Evolutionary conservation across 2,113 vertebrate genomes (phyloP).

Genomic region (Azemiops feae): DNA sequence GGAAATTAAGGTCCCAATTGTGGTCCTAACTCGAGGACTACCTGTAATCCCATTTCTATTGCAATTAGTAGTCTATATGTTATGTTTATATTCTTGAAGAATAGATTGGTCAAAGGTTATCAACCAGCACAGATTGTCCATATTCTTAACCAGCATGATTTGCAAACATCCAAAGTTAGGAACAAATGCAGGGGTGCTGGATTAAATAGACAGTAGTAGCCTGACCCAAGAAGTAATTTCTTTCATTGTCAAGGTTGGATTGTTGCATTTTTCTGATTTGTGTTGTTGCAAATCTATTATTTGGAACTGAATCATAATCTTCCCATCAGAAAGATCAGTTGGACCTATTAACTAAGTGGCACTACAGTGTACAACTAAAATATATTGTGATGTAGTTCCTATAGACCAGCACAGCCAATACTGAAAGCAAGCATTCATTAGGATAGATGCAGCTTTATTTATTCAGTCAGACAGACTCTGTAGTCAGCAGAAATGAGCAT

Average conservation of each 20-base stretch:
- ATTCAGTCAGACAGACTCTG: background rate
- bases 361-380: background rate
- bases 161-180: background rate
- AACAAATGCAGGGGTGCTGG: background rate
- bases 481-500: conserved; percentile 2
- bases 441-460: background rate
- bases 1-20: too few species aligned
- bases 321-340: background rate
- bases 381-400: background rate
- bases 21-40: too few species aligned
- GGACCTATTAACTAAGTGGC: background rate
- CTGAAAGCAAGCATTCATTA: background rate
- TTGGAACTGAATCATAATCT: background rate
- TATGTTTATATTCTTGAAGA: background rate
- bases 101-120: background rate
- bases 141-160: background rate
- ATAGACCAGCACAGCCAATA: background rate
- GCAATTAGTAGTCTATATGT: background rate
- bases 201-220: background rate
- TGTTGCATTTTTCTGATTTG: background rate
- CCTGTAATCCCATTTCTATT: background rate
- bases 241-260: background rate
- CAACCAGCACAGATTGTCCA: background rate
- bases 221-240: background rate
- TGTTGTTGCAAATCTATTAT: background rate